Base-by-base conservation (phyloP, 2,888 invertebrate species). In the Parnassius orleans region DNA sequence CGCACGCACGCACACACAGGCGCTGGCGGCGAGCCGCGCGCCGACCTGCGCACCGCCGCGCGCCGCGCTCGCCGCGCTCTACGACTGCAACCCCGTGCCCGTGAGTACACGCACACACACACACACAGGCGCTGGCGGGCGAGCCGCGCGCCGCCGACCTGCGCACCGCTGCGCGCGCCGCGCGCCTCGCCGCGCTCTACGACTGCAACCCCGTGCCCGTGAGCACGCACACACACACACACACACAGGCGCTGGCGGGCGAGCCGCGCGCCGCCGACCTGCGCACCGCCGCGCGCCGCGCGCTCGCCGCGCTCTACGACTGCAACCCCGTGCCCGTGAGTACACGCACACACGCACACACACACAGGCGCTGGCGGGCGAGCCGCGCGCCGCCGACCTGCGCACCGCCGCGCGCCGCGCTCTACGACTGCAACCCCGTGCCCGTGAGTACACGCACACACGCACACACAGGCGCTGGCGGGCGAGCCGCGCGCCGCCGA, bases 61-160 rank as follows among this genome's bases (percentile, higher is more conserved):
- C 80, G 94, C 92, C 77, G 94, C 91, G 15, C n/a, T 57, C 90
- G 93, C 81, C 94, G 85, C 77, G 98, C 92, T 99, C 60, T 99
- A 98, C 90, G 97, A 98, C 92, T 94, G 97, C 69, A 98, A 98
- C 84, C 95, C 98, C 1, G 95, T 97, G 95, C 97, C 44, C 88
- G 89, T 41, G 93, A 93, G 48, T n/a, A n/a, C 78, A 87, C 81
- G 60, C 12, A 10, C 10, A 11, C 44, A 19, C 15, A 19, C 15
- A 19, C 1, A 2, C 10, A 9, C 44, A 7, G 44, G 44, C 12
- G 44, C 11, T 12, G 11, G 44, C 44, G 10, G 11, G 12, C 12
- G 3, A 3, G 42, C 42, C 33, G 14, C 95, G 93, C 83, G 95
- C 93, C 66, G 93, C 83, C 77, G 96, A 90, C 94, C 95, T 94